These are phyloP conservation scores for Pseudochirops corinnae DNA, from an alignment of 2,797 vertebrate genomes.

Conservation along the genomic window DNA sequence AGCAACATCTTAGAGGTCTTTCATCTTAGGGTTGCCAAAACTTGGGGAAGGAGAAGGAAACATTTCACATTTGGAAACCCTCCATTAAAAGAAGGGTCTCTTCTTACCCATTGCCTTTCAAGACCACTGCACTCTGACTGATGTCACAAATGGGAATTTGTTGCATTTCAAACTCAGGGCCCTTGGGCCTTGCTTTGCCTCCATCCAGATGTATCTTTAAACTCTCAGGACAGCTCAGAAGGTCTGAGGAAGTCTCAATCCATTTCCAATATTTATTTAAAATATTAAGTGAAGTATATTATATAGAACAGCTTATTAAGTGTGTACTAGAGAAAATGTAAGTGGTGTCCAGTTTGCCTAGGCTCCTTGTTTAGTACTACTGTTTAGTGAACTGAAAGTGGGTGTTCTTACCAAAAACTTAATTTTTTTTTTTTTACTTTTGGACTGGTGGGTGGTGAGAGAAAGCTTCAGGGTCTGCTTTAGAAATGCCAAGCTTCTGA, in stretches of 20 bases:
- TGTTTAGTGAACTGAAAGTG: slow-evolving; percentile 40
- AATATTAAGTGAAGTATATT: slow-evolving; percentile 35
- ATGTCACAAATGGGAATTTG: slow-evolving; percentile 58
- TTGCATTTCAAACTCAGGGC: slow-evolving; percentile 55
- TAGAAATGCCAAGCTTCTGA: neutral
- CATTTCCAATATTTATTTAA: slow-evolving; percentile 39
- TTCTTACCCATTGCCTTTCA: slow-evolving; percentile 1
- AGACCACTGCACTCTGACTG: slow-evolving; percentile 49
- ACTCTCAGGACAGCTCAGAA: neutral
- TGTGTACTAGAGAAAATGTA: neutral
- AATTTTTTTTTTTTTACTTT: neutral
- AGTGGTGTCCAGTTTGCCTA: neutral
- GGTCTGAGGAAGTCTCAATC: neutral
- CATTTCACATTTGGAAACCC: neutral
- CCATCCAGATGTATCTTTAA: slow-evolving; percentile 10
- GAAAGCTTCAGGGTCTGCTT: neutral
- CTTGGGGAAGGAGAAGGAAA: neutral
- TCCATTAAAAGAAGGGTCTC: neutral
- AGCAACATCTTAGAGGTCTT: neutral
- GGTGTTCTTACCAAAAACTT: slow-evolving; percentile 23
- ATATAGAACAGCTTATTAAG: slow-evolving; percentile 12
- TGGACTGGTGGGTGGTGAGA: neutral
- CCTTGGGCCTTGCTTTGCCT: neutral
- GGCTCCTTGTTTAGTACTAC: slow-evolving; percentile 11
- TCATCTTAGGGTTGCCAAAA: neutral